These are phyloP conservation scores for Tursiops truncatus DNA, from an alignment of 2,113 vertebrate species.

Conservation along the genomic window DNA sequence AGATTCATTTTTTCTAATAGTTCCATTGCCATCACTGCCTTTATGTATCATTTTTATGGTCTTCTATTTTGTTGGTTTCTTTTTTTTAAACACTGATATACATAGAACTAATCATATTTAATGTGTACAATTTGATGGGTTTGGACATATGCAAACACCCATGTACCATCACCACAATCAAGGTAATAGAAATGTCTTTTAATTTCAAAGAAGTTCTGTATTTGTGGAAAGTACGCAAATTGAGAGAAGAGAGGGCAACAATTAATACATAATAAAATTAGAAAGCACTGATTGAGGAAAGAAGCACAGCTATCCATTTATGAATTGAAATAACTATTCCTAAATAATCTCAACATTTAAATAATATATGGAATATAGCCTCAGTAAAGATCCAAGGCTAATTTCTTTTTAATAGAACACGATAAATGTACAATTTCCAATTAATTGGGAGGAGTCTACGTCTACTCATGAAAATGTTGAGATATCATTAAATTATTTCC, in stretches of 20 bases:
- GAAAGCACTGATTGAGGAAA: not conserved
- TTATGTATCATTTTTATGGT: not conserved
- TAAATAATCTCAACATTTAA: conserved; percentile 3
- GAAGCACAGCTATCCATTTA: not conserved
- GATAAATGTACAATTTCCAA: not conserved
- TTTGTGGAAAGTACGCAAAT: not conserved
- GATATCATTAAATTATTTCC: not conserved
- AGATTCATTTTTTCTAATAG: not conserved
- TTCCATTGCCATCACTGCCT: not conserved
- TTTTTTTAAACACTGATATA: not conserved
- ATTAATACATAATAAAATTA: not conserved
- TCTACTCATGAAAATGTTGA: not conserved
- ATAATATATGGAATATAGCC: not conserved
- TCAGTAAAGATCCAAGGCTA: conserved; percentile 3
- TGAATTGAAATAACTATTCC: not conserved
- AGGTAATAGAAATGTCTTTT: not conserved
- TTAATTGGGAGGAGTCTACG: not conserved
- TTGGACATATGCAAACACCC: not conserved
- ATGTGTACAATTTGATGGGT: not conserved
- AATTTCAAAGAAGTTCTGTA: not conserved
- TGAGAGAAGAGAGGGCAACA: not conserved
- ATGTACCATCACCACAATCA: not conserved
- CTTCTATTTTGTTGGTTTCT: not conserved
- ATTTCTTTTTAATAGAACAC: not conserved
- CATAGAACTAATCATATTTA: not conserved